A percentile compares a stretch with the other conserved stretches of the same genome.
Conservation (phyloP, 2,888 invertebrate species). For the Phragmatobia fuliginosa region DNA sequence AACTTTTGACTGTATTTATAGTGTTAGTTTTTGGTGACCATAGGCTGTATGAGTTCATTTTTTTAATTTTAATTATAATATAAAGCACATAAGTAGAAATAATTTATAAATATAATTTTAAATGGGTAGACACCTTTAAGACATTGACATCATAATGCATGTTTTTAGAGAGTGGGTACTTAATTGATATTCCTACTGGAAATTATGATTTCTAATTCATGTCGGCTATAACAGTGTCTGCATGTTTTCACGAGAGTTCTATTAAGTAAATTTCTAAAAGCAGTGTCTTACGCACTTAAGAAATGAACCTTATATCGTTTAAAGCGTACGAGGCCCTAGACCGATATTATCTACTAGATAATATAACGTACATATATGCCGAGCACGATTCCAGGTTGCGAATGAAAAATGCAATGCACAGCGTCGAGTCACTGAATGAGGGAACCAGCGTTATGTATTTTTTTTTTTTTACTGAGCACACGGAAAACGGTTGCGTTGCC, state of each 20-base stretch:
- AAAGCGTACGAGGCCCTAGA: constrained; percentile 28
- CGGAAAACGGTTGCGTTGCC: constrained; percentile 70
- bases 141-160: neutral
- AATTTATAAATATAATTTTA: too few relatives aligned
- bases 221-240: neutral
- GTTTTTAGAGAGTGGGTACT: neutral
- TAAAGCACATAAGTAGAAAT: too few relatives aligned
- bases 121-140: neutral
- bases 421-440: constrained; percentile 71
- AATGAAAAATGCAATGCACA: constrained; percentile 80
- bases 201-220: neutral
- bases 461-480: constrained; percentile 63
- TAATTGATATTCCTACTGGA: neutral
- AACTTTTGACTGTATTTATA: too few relatives aligned
- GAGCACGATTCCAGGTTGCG: constrained; percentile 62
- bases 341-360: constrained; percentile 39
- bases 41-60: neutral
- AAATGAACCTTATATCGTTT: constrained; percentile 16
- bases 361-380: constrained; percentile 62
- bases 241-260: neutral
- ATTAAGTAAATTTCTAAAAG: neutral
- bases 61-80: neutral
- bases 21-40: neutral
- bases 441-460: constrained; percentile 64
- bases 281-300: constrained; percentile 2